phyloP scores from a whole-genome alignment of 1,140 invertebrate species.

The Drosophila kanapiae region DNA sequence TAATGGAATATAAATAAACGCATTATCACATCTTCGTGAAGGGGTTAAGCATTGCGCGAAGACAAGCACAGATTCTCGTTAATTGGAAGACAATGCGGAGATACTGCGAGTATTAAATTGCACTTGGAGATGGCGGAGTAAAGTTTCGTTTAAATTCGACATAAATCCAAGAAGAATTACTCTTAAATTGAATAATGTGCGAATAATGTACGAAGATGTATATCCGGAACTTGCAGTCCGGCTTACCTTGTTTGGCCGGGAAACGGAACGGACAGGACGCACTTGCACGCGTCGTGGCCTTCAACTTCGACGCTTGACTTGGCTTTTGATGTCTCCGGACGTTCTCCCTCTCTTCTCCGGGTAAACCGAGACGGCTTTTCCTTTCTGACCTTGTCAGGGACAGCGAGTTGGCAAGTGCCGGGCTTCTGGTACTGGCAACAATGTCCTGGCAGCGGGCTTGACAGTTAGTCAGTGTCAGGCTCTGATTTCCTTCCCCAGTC shows the following conservation, averaged over 20 bases:
- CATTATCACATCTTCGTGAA: too few species aligned
- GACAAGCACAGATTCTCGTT: too few species aligned
- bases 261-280: too few species aligned
- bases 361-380: not conserved
- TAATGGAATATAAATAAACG: too few species aligned
- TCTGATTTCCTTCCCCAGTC: slow-evolving; percentile 24
- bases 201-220: too few species aligned
- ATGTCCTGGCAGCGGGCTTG: slow-evolving; percentile 41
- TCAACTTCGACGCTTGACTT: slow-evolving; percentile 17
- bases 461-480: slow-evolving; percentile 74
- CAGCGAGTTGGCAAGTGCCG: slow-evolving; percentile 23
- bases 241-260: not conserved
- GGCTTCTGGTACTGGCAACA: slow-evolving; percentile 30
- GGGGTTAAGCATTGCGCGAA: too few species aligned
- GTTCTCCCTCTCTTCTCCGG: not conserved
- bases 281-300: slow-evolving; percentile 16
- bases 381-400: slow-evolving; percentile 40
- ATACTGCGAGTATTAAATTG: too few species aligned
- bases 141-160: too few species aligned
- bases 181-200: too few species aligned
- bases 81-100: too few species aligned
- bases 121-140: too few species aligned
- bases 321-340: not conserved
- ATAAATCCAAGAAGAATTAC: too few species aligned
- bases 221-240: not conserved